Evolutionary conservation across 2,797 vertebrate genomes (phyloP).

Genomic region (Chromobotia macracanthus): DNA sequence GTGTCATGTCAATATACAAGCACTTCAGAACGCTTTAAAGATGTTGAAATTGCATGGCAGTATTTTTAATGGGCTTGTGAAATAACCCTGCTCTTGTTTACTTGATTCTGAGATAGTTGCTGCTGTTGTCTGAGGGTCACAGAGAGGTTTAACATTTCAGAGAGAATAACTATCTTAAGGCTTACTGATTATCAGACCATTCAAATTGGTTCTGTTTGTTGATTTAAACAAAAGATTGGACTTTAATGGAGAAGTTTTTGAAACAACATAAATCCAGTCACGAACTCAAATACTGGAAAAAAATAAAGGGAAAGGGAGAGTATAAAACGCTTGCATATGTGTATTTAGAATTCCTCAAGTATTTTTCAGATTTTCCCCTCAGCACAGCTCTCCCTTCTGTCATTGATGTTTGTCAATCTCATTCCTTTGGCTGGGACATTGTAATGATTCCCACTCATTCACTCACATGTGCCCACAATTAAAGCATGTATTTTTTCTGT

Average conservation of each 20-base stretch:
- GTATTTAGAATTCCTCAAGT: too few relatives aligned
- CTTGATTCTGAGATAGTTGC: conserved; percentile 10
- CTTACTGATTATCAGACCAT: conserved; percentile 8
- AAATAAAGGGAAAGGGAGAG: neutral
- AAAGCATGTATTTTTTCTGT: too few relatives aligned
- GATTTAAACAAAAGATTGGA: neutral
- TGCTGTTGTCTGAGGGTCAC: conserved; percentile 10
- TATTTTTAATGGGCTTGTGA: conserved; percentile 8
- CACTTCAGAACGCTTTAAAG: neutral
- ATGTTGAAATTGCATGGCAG: neutral
- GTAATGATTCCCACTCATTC: too few relatives aligned
- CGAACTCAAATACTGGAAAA: neutral
- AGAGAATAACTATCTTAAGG: neutral
- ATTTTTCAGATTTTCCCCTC: too few relatives aligned
- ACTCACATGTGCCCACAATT: too few relatives aligned
- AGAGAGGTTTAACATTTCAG: conserved; percentile 16
- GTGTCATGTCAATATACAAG: neutral
- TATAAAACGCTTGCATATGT: neutral
- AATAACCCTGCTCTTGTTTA: conserved; percentile 17
- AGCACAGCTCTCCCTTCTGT: too few relatives aligned
- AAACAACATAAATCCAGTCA: too few relatives aligned
- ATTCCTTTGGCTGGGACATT: too few relatives aligned
- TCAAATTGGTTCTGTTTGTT: neutral
- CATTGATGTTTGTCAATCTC: too few relatives aligned
- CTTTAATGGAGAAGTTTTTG: neutral